Evolutionary conservation across 1,140 invertebrate species (phyloP).

Genomic region (Gyrodactylus bullatarudis): DNA sequence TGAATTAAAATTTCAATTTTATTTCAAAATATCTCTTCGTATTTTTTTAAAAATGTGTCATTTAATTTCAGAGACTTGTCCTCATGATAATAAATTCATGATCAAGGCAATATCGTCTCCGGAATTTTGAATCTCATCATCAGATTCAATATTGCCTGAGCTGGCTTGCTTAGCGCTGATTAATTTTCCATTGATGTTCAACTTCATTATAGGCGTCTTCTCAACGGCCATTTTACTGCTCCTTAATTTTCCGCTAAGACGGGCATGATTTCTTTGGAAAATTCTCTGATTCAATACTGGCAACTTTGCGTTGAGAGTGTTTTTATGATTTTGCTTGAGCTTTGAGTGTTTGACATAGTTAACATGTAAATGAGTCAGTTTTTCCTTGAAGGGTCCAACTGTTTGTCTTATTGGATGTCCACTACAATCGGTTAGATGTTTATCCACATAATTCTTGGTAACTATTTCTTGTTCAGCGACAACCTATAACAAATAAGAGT

Average conservation of each 20-base stretch:
- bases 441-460: neutral
- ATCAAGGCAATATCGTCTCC: neutral
- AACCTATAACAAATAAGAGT: too few relatives aligned
- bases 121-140: neutral
- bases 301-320: neutral
- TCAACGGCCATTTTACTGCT: neutral
- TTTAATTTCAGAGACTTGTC: too few relatives aligned
- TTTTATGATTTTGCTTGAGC: neutral
- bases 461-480: neutral
- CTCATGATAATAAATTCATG: neutral
- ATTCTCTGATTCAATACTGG: neutral
- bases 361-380: neutral
- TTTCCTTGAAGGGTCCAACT: too few relatives aligned
- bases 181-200: neutral
- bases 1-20: too few relatives aligned
- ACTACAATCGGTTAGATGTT: neutral
- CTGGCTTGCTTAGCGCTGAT: neutral
- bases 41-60: too few relatives aligned
- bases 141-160: neutral
- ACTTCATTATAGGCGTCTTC: neutral
- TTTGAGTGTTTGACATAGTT: neutral
- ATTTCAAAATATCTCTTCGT: too few relatives aligned
- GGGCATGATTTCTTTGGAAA: neutral
- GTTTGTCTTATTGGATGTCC: neutral
- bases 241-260: too few relatives aligned